These are phyloP conservation scores for Heteropelma amictum DNA, from an alignment of 2,888 invertebrate species.

Conservation along the genomic window DNA sequence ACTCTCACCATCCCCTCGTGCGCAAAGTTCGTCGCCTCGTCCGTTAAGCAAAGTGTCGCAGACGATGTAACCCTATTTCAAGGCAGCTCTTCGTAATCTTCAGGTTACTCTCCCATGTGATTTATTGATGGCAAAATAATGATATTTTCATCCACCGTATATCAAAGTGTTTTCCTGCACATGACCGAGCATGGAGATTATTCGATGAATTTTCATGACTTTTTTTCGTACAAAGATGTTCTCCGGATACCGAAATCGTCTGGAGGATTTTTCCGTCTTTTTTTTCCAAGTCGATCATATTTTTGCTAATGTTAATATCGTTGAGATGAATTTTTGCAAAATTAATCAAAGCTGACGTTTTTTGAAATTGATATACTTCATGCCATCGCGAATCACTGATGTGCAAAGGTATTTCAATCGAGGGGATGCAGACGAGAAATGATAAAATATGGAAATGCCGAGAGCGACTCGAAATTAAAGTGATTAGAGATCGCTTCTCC, in stretches of 20 bases:
- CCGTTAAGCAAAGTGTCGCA: slow-evolving; percentile 1
- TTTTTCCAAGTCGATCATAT: no score
- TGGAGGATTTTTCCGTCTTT: no score
- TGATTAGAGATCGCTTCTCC: slow-evolving; percentile 5
- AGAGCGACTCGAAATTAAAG: not conserved
- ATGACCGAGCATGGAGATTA: not conserved
- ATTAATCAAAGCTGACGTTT: no score
- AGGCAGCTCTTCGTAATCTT: not conserved
- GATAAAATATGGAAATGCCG: no score
- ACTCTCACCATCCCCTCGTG: not conserved
- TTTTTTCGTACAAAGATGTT: not conserved
- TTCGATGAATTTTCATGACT: not conserved
- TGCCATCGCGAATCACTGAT: no score
- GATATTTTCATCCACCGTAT: not conserved
- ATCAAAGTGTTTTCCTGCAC: not conserved
- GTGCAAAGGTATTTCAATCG: no score
- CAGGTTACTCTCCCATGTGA: not conserved
- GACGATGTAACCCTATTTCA: slow-evolving; percentile 27
- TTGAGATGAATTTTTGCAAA: no score
- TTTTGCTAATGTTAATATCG: no score
- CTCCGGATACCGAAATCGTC: not conserved
- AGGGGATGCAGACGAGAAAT: no score
- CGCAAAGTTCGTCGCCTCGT: slow-evolving; percentile 4
- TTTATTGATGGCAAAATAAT: not conserved
- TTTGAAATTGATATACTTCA: no score